These are phyloP conservation scores for Leptothorax acervorum DNA, from an alignment of 2,888 invertebrate genomes.

Conservation along the genomic window DNA sequence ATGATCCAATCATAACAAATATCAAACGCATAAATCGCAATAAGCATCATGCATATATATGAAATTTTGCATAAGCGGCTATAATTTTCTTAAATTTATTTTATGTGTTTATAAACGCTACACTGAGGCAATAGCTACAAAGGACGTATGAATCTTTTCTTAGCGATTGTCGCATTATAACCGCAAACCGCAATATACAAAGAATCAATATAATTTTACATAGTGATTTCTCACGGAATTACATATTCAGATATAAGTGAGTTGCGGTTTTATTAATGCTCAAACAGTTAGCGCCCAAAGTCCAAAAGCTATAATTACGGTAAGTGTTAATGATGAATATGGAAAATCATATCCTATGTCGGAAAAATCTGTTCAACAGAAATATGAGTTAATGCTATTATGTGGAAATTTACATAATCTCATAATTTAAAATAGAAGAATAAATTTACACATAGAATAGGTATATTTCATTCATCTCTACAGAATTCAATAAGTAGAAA, in stretches of 20 bases:
- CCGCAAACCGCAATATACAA: conserved; percentile 24
- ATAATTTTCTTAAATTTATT: not conserved
- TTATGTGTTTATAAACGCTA: not conserved
- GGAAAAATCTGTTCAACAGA: not conserved
- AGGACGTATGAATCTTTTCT: conserved; percentile 9
- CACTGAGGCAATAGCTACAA: not conserved
- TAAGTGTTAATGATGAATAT: conserved; percentile 17
- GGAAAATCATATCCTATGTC: not conserved
- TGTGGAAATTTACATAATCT: conserved; percentile 24
- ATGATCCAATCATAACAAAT: not conserved
- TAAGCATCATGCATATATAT: not conserved
- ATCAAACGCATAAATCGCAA: not conserved
- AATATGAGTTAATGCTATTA: not conserved
- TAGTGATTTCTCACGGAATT: not conserved
- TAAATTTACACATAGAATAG: conserved; percentile 1
- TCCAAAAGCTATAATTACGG: conserved; percentile 30
- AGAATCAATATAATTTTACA: conserved; percentile 7
- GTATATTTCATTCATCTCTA: not conserved
- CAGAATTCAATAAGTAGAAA: not conserved
- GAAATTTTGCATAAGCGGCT: not conserved
- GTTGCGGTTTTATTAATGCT: conserved; percentile 28
- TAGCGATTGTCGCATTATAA: conserved; percentile 19
- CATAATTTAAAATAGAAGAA: not conserved
- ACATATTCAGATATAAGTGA: not conserved
- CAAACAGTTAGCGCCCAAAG: conserved; percentile 26